Percentiles rank a stretch among this genome's conserved stretches.
Conservation (phyloP, 2,113 vertebrate genomes). For the Ondatra zibethicus region DNA sequence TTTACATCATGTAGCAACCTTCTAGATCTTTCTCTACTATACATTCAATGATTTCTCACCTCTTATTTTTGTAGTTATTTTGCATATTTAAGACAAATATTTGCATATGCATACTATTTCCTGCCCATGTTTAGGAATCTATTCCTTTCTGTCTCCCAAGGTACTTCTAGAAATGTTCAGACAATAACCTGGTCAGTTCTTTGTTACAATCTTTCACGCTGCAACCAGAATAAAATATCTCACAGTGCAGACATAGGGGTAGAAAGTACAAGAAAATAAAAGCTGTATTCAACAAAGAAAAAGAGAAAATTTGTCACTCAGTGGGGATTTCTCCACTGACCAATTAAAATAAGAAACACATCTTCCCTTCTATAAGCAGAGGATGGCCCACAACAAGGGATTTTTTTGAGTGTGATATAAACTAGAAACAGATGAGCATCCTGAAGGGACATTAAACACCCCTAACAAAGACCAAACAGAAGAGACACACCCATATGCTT, state of each 20-base stretch:
- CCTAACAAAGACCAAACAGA: conserved; percentile 14
- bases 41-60: not conserved
- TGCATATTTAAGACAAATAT: not conserved
- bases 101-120: not conserved
- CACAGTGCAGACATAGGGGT: not conserved
- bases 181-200: not conserved
- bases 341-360: conserved; percentile 57
- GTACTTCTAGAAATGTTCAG: conserved; percentile 38
- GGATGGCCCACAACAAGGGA: conserved; percentile 27
- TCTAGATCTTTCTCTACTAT: conserved; percentile 12
- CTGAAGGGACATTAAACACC: conserved; percentile 43
- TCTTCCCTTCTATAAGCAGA: conserved; percentile 50
- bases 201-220: not conserved
- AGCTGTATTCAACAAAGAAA: conserved; percentile 32
- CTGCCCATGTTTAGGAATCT: not conserved
- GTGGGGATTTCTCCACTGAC: conserved; percentile 40
- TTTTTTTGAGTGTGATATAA: conserved; percentile 51
- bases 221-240: conserved; percentile 10
- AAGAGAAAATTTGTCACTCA: not conserved
- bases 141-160: not conserved
- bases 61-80: conserved; percentile 51
- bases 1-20: not conserved
- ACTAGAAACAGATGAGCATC: conserved; percentile 56
- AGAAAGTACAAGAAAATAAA: conserved; percentile 45
- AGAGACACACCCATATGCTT: not conserved